A percentile compares a stretch with the other conserved stretches of the same genome.
These are phyloP conservation scores for Channa argus DNA, from an alignment of 2,113 vertebrate genomes.

Conservation along the genomic window DNA sequence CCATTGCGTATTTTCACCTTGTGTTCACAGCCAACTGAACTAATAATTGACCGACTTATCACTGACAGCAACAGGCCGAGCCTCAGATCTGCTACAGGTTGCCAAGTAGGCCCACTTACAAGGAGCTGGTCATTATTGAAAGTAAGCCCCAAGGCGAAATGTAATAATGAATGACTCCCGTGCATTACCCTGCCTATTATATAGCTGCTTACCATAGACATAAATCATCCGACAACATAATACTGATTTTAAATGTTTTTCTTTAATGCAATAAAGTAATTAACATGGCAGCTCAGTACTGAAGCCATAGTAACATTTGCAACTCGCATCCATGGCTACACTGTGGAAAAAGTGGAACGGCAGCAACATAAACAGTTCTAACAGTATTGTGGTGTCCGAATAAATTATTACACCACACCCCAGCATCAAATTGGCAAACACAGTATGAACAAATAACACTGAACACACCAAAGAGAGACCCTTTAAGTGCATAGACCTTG, in stretches of 20 bases:
- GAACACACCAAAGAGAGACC: conserved; percentile 19
- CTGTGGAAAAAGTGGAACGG: conserved; percentile 1
- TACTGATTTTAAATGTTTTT: conserved; percentile 33
- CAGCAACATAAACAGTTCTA: conserved; percentile 3
- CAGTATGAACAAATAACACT: conserved; percentile 9
- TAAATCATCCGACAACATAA: conserved; percentile 37
- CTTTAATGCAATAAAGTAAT: conserved; percentile 41
- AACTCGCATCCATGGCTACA: conserved; percentile 1
- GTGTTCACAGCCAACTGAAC: conserved; percentile 45
- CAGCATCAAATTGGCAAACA: conserved; percentile 19
- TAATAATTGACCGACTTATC: conserved; percentile 44
- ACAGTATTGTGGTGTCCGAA: conserved; percentile 2
- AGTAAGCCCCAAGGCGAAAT: conserved; percentile 59
- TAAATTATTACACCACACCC: neutral
- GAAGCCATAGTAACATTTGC: conserved; percentile 13
- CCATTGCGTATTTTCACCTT: conserved; percentile 27
- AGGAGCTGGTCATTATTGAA: conserved; percentile 62
- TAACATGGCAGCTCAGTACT: conserved; percentile 18
- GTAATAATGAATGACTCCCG: conserved; percentile 62
- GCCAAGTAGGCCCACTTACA: conserved; percentile 64
- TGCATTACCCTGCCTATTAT: conserved; percentile 56
- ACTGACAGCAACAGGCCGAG: conserved; percentile 45
- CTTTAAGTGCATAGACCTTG: conserved; percentile 1
- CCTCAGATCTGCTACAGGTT: conserved; percentile 60
- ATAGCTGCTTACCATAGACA: conserved; percentile 42